Percentiles rank a stretch among this genome's conserved stretches.
These are phyloP conservation scores for Campopleginae sp. DNA, from an alignment of 2,888 invertebrate species.

Conservation along the genomic window DNA sequence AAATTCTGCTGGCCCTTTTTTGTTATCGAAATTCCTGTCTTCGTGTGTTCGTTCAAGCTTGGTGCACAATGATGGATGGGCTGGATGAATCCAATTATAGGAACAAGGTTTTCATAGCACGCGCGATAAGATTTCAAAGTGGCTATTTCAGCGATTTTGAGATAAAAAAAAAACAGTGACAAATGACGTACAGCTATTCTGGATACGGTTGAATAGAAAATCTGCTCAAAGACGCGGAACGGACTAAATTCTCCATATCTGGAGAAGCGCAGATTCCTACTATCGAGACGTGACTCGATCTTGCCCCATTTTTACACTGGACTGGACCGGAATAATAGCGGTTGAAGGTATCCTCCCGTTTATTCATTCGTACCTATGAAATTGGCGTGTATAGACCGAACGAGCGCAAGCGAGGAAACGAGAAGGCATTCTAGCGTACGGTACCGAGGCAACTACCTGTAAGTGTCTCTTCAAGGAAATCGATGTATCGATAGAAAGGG, in stretches of 20 bases:
- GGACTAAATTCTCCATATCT: background rate
- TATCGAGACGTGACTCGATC: constrained; percentile 25
- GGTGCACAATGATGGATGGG: background rate
- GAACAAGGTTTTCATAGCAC: background rate
- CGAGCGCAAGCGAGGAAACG: background rate
- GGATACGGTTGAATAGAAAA: constrained; percentile 2
- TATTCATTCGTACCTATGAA: constrained; percentile 50
- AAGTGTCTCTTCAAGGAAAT: constrained; percentile 31
- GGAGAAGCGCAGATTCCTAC: background rate
- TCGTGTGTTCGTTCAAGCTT: background rate
- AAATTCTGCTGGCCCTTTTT: background rate
- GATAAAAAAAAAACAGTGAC: background rate
- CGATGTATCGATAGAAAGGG: constrained; percentile 43
- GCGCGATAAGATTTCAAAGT: background rate
- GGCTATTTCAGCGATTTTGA: background rate
- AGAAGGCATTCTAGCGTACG: constrained; percentile 15
- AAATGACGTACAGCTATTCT: constrained; percentile 3
- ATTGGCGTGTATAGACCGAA: constrained; percentile 39
- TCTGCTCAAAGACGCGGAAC: constrained; percentile 8
- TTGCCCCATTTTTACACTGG: constrained; percentile 23
- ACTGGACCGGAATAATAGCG: constrained; percentile 43
- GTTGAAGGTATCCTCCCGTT: constrained; percentile 27
- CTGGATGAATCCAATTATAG: background rate
- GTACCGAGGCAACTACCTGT: background rate
- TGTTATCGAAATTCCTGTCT: background rate